phyloP scores from a whole-genome alignment of 2,888 invertebrate species.

The Ectemnius cavifrons region DNA sequence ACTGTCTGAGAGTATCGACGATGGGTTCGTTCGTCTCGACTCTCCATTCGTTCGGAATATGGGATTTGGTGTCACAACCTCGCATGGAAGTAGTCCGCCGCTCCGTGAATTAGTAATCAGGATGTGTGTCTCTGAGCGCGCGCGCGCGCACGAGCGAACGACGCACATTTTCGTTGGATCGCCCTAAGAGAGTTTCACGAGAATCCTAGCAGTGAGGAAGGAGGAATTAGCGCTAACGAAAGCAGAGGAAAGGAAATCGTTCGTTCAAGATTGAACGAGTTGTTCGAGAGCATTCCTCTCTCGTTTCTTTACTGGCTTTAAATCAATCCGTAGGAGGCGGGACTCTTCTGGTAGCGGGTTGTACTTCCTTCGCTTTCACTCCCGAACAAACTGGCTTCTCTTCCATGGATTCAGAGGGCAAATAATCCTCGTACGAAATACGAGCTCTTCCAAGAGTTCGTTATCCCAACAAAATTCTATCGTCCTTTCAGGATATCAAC shows the following conservation, averaged over 20 bases:
- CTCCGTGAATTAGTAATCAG: conserved; percentile 75
- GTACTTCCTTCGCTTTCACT: too few species aligned
- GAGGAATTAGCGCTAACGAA: conserved; percentile 9
- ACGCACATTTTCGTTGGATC: conserved; percentile 50
- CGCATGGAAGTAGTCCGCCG: conserved; percentile 72
- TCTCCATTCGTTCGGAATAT: conserved; percentile 68
- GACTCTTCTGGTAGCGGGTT: background rate
- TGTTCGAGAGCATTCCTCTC: too few species aligned
- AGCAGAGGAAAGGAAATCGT: background rate
- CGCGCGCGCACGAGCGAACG: conserved; percentile 26
- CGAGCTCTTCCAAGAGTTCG: too few species aligned
- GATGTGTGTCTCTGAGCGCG: conserved; percentile 62
- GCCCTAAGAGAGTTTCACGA: conserved; percentile 18
- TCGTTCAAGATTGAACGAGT: too few species aligned
- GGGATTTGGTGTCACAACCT: conserved; percentile 75
- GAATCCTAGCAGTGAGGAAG: conserved; percentile 10
- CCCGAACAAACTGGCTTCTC: too few species aligned
- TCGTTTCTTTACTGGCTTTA: too few species aligned
- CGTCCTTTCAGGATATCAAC: too few species aligned
- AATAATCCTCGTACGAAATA: too few species aligned
- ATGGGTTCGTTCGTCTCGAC: conserved; percentile 38
- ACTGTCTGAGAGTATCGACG: conserved; percentile 43
- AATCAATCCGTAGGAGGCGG: conserved; percentile 2
- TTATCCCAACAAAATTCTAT: too few species aligned
- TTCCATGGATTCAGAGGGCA: too few species aligned